Evolutionary conservation across 2,797 vertebrate genomes (phyloP).

Genomic region (Chlorospingus flavigularis): DNA sequence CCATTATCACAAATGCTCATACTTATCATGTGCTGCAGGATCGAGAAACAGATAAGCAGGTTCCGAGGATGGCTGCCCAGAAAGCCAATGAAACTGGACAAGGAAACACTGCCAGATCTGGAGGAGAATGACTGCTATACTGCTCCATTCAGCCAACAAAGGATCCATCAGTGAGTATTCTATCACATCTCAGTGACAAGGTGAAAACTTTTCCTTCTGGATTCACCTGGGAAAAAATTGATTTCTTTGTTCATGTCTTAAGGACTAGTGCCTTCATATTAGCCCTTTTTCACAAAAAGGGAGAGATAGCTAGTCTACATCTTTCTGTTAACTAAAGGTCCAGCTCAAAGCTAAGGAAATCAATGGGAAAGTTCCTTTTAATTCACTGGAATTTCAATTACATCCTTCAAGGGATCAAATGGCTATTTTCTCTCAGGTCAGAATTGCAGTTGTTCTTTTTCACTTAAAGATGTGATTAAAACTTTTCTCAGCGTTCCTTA

Average conservation of each 20-base stretch:
- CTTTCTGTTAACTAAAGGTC: background rate
- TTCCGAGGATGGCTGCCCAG: slow-evolving; percentile 91
- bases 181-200: background rate
- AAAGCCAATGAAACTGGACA: slow-evolving; percentile 93
- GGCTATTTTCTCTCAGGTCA: background rate
- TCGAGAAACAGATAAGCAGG: slow-evolving; percentile 93
- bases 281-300: background rate
- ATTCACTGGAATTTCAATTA: background rate
- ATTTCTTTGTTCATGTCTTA: background rate
- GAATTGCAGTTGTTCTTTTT: background rate
- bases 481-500: background rate
- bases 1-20: slow-evolving; percentile 47
- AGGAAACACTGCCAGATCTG: slow-evolving; percentile 88
- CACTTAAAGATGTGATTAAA: background rate
- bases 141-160: slow-evolving; percentile 92
- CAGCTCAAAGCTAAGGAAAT: background rate
- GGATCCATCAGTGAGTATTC: slow-evolving; percentile 91
- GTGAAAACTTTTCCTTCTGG: background rate
- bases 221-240: background rate
- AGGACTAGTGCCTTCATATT: background rate
- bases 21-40: slow-evolving; percentile 77
- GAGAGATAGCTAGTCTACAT: background rate
- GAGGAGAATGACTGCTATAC: slow-evolving; percentile 95
- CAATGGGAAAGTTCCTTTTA: background rate
- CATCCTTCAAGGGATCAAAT: background rate